Base-by-base conservation (phyloP, 2,113 vertebrate species). In the Psilopsiagon aymara region DNA sequence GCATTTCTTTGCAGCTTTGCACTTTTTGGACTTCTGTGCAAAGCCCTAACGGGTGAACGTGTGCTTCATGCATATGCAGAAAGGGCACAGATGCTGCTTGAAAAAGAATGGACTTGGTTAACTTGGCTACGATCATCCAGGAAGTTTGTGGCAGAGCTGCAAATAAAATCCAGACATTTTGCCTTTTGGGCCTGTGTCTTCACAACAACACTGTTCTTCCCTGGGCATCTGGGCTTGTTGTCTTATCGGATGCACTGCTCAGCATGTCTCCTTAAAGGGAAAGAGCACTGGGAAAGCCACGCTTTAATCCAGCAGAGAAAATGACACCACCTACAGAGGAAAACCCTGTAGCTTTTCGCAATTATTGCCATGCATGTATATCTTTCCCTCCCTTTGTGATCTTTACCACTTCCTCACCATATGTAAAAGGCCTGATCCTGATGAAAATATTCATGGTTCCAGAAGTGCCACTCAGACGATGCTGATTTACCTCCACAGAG, bases 351-450 rank as follows among this genome's bases (percentile, higher is more conserved):
- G 84, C 90, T 87, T 91, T 77, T 67, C 85, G 37, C 73, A 88
- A 90, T 95, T 92, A 94, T 68, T 96, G 69, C 81, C 73, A 39
- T 7, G 80, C 79, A 47, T 35, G 46, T 74, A 51, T 46, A 21
- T 75, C 78, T 90, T 75, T 67, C 35, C 82, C 80, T 93, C 81
- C 62, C 91, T 92, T 94, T 95, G 88, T 95, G 94, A 96, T 92
- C 88, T 94, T 96, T 77, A 94, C 94, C 91, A 95, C 91, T 92
- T 96, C 94, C 95, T 96, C 81, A 88, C 74, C 94, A 93, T 95
- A 95, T 96, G 95, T 82, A 91, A 89, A 84, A 95, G 86, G 77
- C 77, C 92, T 92, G 92, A 94, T 93, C 74, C 91, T 77, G 94
- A 82, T 79, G 90, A 89, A 91, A 97, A 94, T 17, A 92, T 43